phyloP scores from a whole-genome alignment of 2,797 vertebrate species.

The Mormyrus hasselquistii region DNA sequence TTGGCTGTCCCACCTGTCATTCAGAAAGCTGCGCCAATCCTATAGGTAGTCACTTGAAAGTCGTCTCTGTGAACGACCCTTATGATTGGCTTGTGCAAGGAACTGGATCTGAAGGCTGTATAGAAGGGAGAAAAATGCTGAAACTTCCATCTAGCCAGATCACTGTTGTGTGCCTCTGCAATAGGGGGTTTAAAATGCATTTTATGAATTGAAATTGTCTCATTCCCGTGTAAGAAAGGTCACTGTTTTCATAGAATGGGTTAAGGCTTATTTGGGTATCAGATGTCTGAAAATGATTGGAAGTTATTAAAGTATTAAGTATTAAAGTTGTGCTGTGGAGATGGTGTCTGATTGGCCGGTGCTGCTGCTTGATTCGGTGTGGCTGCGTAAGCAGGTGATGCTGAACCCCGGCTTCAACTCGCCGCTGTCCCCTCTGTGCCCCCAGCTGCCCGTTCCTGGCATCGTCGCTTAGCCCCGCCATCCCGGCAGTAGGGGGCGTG shows the following conservation, averaged over 20 bases:
- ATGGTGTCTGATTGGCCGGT: neutral
- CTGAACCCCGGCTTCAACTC: neutral
- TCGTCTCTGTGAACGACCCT: neutral
- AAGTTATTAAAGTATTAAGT: neutral
- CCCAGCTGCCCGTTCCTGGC: slow-evolving; percentile 85
- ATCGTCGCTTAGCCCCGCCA: slow-evolving; percentile 73
- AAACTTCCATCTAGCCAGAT: neutral
- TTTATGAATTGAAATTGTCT: neutral
- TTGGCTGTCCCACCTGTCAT: neutral
- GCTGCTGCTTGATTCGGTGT: neutral
- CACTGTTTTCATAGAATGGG: neutral
- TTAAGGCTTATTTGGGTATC: neutral
- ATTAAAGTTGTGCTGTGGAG: neutral
- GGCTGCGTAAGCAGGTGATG: neutral
- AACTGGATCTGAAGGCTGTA: neutral
- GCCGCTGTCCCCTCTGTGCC: slow-evolving; percentile 21
- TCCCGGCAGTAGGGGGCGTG: slow-evolving; percentile 83
- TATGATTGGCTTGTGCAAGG: neutral
- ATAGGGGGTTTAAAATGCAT: neutral
- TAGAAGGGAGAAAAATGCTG: neutral
- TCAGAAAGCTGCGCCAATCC: neutral
- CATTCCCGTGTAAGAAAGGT: neutral
- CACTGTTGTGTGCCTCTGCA: neutral
- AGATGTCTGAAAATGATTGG: neutral
- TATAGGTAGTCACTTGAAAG: neutral